phyloP scores from a whole-genome alignment of 1,140 invertebrate genomes.

The Microvelia longipes region DNA sequence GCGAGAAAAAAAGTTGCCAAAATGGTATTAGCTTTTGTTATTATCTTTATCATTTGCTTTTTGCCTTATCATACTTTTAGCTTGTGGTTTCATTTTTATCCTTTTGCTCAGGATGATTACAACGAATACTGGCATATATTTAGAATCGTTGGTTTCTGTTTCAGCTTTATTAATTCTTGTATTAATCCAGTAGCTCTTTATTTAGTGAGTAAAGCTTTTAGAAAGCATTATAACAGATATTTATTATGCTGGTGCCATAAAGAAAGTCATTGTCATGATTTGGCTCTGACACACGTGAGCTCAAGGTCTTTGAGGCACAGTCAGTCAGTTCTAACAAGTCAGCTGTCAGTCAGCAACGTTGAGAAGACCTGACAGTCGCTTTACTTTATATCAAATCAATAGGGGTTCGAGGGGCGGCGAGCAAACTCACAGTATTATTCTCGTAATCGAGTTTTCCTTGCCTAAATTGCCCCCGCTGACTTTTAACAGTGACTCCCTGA shows the following conservation, averaged over 20 bases:
- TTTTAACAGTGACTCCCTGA: neutral
- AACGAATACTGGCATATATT: conserved; percentile 69
- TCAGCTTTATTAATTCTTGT: conserved; percentile 82
- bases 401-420: neutral
- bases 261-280: conserved; percentile 4
- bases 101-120: conserved; percentile 49
- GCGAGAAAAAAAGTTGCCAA: conserved; percentile 61
- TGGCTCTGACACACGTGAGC: conserved; percentile 17
- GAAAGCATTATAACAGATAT: conserved; percentile 75
- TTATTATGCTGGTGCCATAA: conserved; percentile 50
- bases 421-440: neutral
- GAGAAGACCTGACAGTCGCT: conserved; percentile 19
- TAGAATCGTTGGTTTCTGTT: conserved; percentile 69
- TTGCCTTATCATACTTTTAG: conserved; percentile 70
- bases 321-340: conserved; percentile 22
- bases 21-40: conserved; percentile 80
- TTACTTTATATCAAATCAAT: conserved; percentile 8
- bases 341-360: conserved; percentile 17
- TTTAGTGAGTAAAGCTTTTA: conserved; percentile 79
- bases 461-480: neutral
- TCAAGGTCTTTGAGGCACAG: conserved; percentile 16
- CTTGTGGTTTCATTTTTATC: conserved; percentile 72
- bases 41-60: conserved; percentile 84
- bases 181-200: conserved; percentile 86
- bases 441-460: neutral